These are phyloP conservation scores for Drosophila sturtevanti DNA, from an alignment of 1,140 invertebrate species.

Conservation along the genomic window DNA sequence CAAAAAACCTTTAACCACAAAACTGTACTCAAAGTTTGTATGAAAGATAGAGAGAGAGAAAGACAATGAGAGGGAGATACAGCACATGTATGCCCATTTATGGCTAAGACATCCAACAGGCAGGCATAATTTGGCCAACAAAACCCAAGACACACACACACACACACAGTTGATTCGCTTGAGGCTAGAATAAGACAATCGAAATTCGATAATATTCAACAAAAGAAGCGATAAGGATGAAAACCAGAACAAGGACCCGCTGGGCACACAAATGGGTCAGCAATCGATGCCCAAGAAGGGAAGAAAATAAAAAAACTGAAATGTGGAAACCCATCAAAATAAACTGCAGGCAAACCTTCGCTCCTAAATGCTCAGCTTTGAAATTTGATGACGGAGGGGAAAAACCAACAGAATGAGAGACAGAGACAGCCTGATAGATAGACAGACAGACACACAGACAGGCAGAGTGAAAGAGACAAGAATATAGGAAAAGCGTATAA, in stretches of 20 bases:
- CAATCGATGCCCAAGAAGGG: slow-evolving; percentile 24
- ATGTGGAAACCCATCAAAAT: slow-evolving; percentile 62
- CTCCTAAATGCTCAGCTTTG: slow-evolving; percentile 48
- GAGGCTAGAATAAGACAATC: slow-evolving; percentile 62
- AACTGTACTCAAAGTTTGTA: background rate
- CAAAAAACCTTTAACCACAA: background rate
- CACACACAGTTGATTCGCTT: slow-evolving; percentile 5
- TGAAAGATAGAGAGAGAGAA: no score
- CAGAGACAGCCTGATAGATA: no score
- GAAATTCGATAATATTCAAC: slow-evolving; percentile 73
- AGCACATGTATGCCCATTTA: background rate
- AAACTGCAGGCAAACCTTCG: slow-evolving; percentile 50
- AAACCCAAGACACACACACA: slow-evolving; percentile 13
- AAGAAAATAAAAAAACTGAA: slow-evolving; percentile 19
- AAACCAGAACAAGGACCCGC: slow-evolving; percentile 52
- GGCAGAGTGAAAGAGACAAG: slow-evolving; percentile 1
- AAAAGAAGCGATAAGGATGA: slow-evolving; percentile 45
- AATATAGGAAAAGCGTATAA: slow-evolving; percentile 42
- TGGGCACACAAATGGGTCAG: slow-evolving; percentile 65
- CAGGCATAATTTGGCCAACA: background rate
- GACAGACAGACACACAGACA: background rate
- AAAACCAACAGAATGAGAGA: slow-evolving; percentile 28
- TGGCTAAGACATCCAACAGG: background rate
- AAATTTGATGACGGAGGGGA: slow-evolving; percentile 67
- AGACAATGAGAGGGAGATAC: background rate